These are phyloP conservation scores for Tachycineta bicolor DNA, from an alignment of 2,113 vertebrate genomes.

Conservation along the genomic window DNA sequence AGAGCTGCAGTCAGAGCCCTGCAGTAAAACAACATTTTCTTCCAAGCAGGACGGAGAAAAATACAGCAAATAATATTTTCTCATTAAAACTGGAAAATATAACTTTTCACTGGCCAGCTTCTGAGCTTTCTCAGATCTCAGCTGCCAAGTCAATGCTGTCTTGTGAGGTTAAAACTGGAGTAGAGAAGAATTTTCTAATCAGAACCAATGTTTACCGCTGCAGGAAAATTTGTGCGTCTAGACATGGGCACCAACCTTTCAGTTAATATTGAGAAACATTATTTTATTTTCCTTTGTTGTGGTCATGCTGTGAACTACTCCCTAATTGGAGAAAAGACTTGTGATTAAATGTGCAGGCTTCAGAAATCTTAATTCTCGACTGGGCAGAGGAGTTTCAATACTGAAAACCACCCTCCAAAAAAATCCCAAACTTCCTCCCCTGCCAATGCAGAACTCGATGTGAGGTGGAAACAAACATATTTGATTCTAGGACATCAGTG, in stretches of 20 bases:
- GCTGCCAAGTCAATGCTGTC: not conserved
- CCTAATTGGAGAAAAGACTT: not conserved
- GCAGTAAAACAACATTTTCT: conserved; percentile 5
- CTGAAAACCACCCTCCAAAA: not conserved
- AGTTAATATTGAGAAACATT: not conserved
- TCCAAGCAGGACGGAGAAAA: not conserved
- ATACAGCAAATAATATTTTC: not conserved
- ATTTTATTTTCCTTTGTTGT: not conserved
- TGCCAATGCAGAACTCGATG: not conserved
- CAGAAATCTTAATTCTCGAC: not conserved
- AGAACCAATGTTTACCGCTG: not conserved
- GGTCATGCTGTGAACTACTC: not conserved
- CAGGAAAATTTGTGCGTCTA: not conserved
- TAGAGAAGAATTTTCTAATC: not conserved
- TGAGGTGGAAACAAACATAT: not conserved
- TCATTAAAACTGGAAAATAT: not conserved
- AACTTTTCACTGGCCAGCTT: not conserved
- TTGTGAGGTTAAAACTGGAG: not conserved
- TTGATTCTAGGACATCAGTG: not conserved
- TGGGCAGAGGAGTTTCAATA: not conserved
- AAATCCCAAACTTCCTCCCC: not conserved
- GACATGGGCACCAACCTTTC: not conserved
- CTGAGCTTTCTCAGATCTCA: not conserved
- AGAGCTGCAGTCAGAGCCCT: conserved; percentile 12
- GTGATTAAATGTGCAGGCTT: not conserved